phyloP scores from a whole-genome alignment of 2,888 invertebrate species.

The Gastrophysa polygoni region DNA sequence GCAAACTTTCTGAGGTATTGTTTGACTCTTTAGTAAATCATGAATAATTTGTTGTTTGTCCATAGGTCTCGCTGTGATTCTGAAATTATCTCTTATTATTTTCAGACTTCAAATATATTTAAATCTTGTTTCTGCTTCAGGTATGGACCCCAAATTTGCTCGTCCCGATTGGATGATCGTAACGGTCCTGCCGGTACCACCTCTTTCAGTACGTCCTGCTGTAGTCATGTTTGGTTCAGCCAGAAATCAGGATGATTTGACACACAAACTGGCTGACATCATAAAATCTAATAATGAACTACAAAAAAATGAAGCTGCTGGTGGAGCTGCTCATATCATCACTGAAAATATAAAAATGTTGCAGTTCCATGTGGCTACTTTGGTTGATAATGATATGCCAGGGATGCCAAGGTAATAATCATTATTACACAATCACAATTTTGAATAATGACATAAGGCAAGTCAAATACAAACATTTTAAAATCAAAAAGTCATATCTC shows the following conservation, averaged over 20 bases:
- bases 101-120: conserved; percentile 43
- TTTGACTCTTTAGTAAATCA: too few species aligned
- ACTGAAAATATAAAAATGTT: conserved; percentile 96
- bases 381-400: conserved; percentile 99
- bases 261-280: conserved; percentile 97
- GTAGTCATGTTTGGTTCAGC: conserved; percentile 99
- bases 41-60: too few species aligned
- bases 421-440: not conserved
- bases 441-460: too few species aligned
- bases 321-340: conserved; percentile 97
- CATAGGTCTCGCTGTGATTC: too few species aligned
- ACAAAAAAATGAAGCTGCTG: conserved; percentile 91
- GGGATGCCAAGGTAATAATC: conserved; percentile 83
- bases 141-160: conserved; percentile 95
- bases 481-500: too few species aligned
- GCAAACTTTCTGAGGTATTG: too few species aligned
- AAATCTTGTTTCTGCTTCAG: conserved; percentile 68
- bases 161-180: conserved; percentile 99
- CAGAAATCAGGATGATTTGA: conserved; percentile 98
- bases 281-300: conserved; percentile 98
- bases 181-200: conserved; percentile 94
- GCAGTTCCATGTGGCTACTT: conserved; percentile 97
- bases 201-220: conserved; percentile 93
- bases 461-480: too few species aligned
- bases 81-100: not conserved